Base-by-base conservation (phyloP, 2,888 invertebrate genomes). In the Oscheius myriophilus region DNA sequence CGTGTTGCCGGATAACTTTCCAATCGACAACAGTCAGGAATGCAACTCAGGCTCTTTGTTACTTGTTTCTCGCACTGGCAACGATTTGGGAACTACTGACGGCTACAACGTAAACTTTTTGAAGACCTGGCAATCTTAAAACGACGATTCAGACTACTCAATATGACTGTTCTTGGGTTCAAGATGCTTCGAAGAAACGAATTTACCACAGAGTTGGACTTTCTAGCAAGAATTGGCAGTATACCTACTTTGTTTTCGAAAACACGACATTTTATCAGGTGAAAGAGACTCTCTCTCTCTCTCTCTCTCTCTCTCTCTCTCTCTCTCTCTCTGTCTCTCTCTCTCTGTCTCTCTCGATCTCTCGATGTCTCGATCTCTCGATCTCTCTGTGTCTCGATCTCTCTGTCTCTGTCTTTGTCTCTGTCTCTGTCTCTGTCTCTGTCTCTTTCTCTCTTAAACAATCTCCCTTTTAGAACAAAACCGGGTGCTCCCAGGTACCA, bases 181-280 rank as follows among this genome's bases (percentile, higher is more conserved):
- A 67, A 42, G 67, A 67, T 41, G 14, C 26, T n/a, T 23, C 21
- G 6, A 59, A 54, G 45, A 67, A 67, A 23, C 14, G 59, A 23
- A 52, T 67, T 18, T 59, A 52, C 51, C 59, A 61, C 18, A 18
- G 67, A 7, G 67, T 67, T 16, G 67, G 67, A n/a, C 25, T 67
- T 21, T 26, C 41, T 4, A 33, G 25, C 12, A 43, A 51, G 21
- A 43, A 61, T 16, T 67, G 52, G 53, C 41, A 51, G 26, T 67
- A 61, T n/a, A 33, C 67, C 1, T 67, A 67, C 49, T 67, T 61
- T 21, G 67, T 67, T 12, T 67, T 61, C 33, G 61, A 67, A 46
- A 61, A 61, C 16, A 59, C 59, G 14, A 61, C 67, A 18, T 67
- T 67, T 33, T 61, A 53, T 43, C 51, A 61, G 52, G 67, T 67